Base-by-base conservation (phyloP, 2,797 vertebrate species). In the Synanceia verrucosa region DNA sequence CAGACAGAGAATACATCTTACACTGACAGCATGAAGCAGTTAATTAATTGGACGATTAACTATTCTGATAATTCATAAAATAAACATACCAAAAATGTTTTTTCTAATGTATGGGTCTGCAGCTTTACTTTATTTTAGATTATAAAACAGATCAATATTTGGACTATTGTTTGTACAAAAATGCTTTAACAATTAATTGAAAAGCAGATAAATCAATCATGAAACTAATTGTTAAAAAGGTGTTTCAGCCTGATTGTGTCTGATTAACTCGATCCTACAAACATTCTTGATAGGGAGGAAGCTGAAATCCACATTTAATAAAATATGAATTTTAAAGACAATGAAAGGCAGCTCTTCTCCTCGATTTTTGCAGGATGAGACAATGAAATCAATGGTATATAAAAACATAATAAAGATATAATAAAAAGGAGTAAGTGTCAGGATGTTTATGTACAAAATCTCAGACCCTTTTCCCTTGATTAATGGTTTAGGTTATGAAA, bases 81-180 rank as follows among this genome's bases (percentile, higher is more conserved):
- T 31, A 4, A 44, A 51, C 19, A 52, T 21, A 26, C 9, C 9
- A 68, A 59, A 59, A n/a, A 28, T 2, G 4, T 11, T 1, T 56
- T 37, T 1, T 55, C 33, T 23, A 26, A 18, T 24, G 21, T 26
- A 14, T 37, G 14, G 34, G 26, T 57, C 24, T 39, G 31, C 33
- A 24, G 46, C 0, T 16, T 48, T 48, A 24, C 8, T 51, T 47
- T 39, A 11, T 9, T 8, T 21, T 29, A 14, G 18, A 19, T 63
- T 10, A 60, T 63, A 41, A n/a, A 46, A 46, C 51, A n/a, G 16
- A 55, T 53, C 62, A 34, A 29, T 44, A 16, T 44, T 55, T 48
- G 23, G 37, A 51, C 34, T 34, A n/a, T 2, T 50, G 12, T 2
- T 61, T 34, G 2, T 36, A 44, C 26, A 44, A 14, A 63, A 57